A percentile compares a stretch with the other conserved stretches of the same genome.
Conservation (phyloP, 1,140 invertebrate species). For the Drosophila repletoides region DNA sequence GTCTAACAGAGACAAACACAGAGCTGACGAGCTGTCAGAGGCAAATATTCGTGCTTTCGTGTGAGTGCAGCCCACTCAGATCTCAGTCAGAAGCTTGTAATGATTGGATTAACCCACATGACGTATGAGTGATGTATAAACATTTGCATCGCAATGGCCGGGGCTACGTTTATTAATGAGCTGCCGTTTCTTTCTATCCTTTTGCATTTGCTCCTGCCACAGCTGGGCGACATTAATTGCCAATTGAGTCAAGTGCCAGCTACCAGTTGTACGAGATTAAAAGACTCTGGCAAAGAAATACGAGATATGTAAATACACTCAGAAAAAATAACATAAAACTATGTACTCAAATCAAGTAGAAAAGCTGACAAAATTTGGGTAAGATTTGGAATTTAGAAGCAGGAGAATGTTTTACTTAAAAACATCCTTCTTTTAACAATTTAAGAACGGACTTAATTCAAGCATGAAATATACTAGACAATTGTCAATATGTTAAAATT, state of each 20-base stretch:
- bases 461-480: no score
- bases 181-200: conserved; percentile 27
- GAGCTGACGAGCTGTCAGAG: conserved; percentile 38
- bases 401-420: no score
- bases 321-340: no score
- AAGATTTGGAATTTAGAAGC: no score
- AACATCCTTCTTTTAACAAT: no score
- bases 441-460: no score
- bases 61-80: background rate
- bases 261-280: no score
- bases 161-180: conserved; percentile 67
- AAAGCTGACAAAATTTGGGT: no score
- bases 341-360: no score
- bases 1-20: background rate
- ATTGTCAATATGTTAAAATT: no score
- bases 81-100: conserved; percentile 32
- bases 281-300: conserved; percentile 16
- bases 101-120: conserved; percentile 71
- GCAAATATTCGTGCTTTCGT: background rate
- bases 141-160: conserved; percentile 23
- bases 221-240: conserved; percentile 64
- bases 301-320: background rate
- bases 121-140: conserved; percentile 77
- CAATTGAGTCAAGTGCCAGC: conserved; percentile 55
- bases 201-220: conserved; percentile 3